Percentiles rank a stretch among this genome's conserved stretches.
phyloP scores from a whole-genome alignment of 92 coral and sea anemone species.

The Palythoa heliodiscus region DNA sequence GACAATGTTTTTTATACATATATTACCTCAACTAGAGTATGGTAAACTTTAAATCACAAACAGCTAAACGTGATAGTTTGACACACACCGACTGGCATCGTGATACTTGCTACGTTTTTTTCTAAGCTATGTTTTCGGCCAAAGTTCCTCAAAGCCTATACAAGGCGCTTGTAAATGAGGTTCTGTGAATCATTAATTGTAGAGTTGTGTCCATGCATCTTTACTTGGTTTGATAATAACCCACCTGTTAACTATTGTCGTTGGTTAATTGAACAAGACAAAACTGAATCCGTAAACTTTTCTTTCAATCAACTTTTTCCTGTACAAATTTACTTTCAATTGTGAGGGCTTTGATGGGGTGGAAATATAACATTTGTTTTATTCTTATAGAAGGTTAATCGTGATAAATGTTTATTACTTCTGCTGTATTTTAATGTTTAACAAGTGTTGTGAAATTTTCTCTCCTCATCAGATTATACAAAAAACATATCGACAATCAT shows the following conservation, averaged over 20 bases:
- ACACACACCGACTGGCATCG: neutral
- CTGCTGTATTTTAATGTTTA: neutral
- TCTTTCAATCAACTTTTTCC: conserved; percentile 37
- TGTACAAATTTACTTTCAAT: neutral
- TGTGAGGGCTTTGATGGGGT: neutral
- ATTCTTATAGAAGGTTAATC: neutral
- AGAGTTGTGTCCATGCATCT: neutral
- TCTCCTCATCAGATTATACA: no score
- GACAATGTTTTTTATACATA: neutral
- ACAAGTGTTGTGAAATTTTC: no score
- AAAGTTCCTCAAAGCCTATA: neutral
- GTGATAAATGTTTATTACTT: neutral
- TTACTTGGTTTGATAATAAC: neutral
- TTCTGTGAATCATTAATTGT: neutral
- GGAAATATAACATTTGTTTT: neutral
- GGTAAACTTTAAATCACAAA: neutral
- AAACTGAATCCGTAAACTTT: conserved; percentile 42
- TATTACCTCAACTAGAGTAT: neutral
- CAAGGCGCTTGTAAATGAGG: neutral
- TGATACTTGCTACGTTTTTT: neutral
- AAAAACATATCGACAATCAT: no score
- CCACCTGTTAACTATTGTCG: neutral
- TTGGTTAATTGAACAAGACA: conserved; percentile 45
- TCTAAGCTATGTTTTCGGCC: neutral
- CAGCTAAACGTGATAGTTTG: neutral